Percentiles rank a stretch among this genome's conserved stretches.
Evolutionary conservation across 2,113 vertebrate species (phyloP).

Genomic region (Lucifuga dentata): DNA sequence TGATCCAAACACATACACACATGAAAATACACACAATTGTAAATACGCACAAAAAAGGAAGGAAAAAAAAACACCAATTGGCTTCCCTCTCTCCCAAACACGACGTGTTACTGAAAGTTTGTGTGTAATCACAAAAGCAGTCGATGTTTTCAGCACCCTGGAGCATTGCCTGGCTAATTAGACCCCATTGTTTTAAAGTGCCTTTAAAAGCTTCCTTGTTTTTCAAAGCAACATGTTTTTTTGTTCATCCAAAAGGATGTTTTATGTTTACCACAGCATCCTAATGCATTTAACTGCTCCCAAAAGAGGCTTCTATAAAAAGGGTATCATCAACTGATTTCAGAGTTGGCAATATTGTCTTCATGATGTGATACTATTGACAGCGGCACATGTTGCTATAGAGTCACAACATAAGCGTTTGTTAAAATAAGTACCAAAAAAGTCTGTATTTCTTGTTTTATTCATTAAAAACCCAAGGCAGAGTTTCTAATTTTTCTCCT

Average conservation of each 20-base stretch:
- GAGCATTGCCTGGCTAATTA: constrained; percentile 80
- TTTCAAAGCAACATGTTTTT: constrained; percentile 68
- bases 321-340: constrained; percentile 65
- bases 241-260: constrained; percentile 73
- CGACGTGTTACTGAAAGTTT: constrained; percentile 60
- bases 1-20: constrained; percentile 49
- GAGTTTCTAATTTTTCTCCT: constrained; percentile 17
- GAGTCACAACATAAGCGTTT: constrained; percentile 38
- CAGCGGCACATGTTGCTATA: constrained; percentile 49
- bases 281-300: constrained; percentile 79
- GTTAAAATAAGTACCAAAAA: constrained; percentile 21
- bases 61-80: constrained; percentile 30
- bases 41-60: constrained; percentile 39
- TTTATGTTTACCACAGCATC: constrained; percentile 76
- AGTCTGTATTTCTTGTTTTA: constrained; percentile 31
- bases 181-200: constrained; percentile 79
- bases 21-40: constrained; percentile 10
- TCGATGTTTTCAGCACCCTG: constrained; percentile 73
- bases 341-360: constrained; percentile 58
- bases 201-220: constrained; percentile 79
- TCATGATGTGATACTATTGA: constrained; percentile 59
- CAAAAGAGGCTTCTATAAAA: constrained; percentile 72
- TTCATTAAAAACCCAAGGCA: constrained; percentile 29
- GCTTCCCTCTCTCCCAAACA: constrained; percentile 47
- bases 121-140: constrained; percentile 74